Base-by-base conservation (phyloP, 2,888 invertebrate species). In the Achlya flavicornis region DNA sequence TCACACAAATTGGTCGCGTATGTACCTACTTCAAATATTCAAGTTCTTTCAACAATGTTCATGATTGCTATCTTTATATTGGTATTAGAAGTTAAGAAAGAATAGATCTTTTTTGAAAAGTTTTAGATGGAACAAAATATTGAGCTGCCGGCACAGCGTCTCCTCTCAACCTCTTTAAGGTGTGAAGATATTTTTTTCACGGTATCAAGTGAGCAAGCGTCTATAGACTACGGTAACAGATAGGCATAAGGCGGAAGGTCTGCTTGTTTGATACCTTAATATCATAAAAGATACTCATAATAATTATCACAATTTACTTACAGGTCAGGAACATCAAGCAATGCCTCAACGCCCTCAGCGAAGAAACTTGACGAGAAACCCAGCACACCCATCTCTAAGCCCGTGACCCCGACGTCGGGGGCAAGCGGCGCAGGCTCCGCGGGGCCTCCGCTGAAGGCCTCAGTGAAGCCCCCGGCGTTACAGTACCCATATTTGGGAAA, bases 361-460 rank as follows among this genome's bases (percentile, higher is more conserved):
- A 97, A 97, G 88, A 97, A 97, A 87, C 92, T 97, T 87, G 97
- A 97, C 86, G 98, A 98, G 80, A 98, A 98, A 88, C 97, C 98
- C 11, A 96, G 97, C 70, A 98, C 98, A 38, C 98, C 98, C 6
- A 97, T 98, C 76, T 97, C 97, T 14, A 98, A 98, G 92, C 96
- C 98, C 7, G 97, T 97, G 68, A 98, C 98, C 53, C 98, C 98
- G 4, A 98, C 98, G 19, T 94, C 95, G 3, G 96, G 96, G 58
- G 93, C 94, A 64, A 95, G 95, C 68, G 90, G 95, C 62, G 95
- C 95, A 69, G 95, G 95, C 63, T 93, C 95, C 0, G 95, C 94
- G 82, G 95, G 89, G 86, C 95, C 77, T 81, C 95, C 85, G 78
- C 91, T 92, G 67, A 95, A 92, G 78, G 95, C 95, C 66, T 88